Evolutionary conservation across 2,888 invertebrate genomes (phyloP).

Genomic region (Macrosoma leucophasiata): DNA sequence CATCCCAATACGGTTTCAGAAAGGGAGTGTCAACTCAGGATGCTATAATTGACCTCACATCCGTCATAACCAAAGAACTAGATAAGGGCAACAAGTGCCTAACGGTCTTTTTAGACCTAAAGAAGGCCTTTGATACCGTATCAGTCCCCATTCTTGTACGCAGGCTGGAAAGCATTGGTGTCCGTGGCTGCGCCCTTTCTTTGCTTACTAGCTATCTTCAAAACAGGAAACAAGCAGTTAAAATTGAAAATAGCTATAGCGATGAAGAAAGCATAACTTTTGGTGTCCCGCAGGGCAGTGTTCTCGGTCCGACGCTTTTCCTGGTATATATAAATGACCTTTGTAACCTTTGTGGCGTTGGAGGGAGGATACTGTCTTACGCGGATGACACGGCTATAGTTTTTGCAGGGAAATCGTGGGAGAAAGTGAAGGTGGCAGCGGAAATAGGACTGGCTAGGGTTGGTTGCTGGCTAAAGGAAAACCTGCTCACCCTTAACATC

Average conservation of each 20-base stretch:
- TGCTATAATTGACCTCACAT: conserved; percentile 7
- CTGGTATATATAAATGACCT: conserved; percentile 8
- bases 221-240: background rate
- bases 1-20: conserved; percentile 19
- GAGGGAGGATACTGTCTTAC: conserved; percentile 7
- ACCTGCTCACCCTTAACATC: conserved; percentile 14
- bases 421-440: conserved; percentile 4
- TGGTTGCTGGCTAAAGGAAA: conserved; percentile 9
- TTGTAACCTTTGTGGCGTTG: conserved; percentile 2
- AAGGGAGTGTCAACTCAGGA: conserved; percentile 13
- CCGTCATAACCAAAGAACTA: conserved; percentile 9
- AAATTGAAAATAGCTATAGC: too few species aligned
- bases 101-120: conserved; percentile 15
- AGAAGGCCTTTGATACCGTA: conserved; percentile 22
- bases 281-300: conserved; percentile 9
- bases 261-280: too few species aligned
- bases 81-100: conserved; percentile 14
- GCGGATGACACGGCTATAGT: conserved; percentile 18
- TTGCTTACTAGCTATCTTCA: conserved; percentile 3
- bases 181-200: conserved; percentile 5
- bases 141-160: conserved; percentile 8
- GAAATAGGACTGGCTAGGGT: conserved; percentile 9
- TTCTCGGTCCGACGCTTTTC: conserved; percentile 12
- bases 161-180: conserved; percentile 12
- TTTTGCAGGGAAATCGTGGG: conserved; percentile 12